Base-by-base conservation (phyloP, 2,797 vertebrate species). In the Sciaenops ocellatus region DNA sequence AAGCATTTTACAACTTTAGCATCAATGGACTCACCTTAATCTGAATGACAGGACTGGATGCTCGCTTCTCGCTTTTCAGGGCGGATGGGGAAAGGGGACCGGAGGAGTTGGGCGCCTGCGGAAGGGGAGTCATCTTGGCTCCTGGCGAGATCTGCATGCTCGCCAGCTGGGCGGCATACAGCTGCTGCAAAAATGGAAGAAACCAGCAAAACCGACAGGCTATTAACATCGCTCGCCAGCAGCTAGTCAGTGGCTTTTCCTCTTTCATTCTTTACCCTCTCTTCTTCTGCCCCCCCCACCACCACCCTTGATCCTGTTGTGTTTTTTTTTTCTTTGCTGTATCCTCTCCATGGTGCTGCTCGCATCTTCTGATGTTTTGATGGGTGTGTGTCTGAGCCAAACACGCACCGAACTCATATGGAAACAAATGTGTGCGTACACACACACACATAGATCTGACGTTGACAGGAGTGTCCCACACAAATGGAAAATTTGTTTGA, bases 141-240 rank as follows among this genome's bases (percentile, higher is more conserved):
- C 96, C 97, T 76, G 97, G 97, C 74, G 97, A 98, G 92, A 97
- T 95, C 94, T 98, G 97, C 97, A 98, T 98, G 95, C 96, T 97
- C 89, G 97, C 97, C 92, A 98, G 95, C 94, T 98, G 97, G 91
- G 97, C 96, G 46, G 97, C 97, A 73, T 98, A 98, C 87, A 98
- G 94, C 94, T 98, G 97, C 97, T 98, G 95, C 85, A 93, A 93
- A 94, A 73, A 75, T 62, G 48, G 76, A 80, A 91, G 80, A 89
- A 88, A 90, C 38, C 78, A 88, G 72, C 55, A 80, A 88, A 85
- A 86, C 75, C 78, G 30, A 85, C 72, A 86, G 74, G 55, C 80
- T 83, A 82, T 93, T 91, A 90, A 85, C 82, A 70, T 87, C 28
- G 65, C 68, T 86, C 64, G 67, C 83, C 86, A 89, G 79, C 79